Base-by-base conservation (phyloP, 1,140 invertebrate species). In the Lepidurus apus region DNA sequence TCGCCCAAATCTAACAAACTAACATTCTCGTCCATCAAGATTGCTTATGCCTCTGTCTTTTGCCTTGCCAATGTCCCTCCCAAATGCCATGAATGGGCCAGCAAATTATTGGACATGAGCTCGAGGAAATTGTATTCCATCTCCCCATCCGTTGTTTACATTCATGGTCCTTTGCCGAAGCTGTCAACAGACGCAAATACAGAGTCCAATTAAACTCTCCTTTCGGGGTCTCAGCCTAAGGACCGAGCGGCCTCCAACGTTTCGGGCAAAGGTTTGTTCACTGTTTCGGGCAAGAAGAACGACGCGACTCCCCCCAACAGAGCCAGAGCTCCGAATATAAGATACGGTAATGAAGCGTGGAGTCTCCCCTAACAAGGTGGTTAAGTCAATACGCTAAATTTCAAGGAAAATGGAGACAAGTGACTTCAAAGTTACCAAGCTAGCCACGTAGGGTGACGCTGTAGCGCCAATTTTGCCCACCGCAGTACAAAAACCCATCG, bases 361-460 rank as follows among this genome's bases (percentile, higher is more conserved):
- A 9, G 43, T 77, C 44, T 43, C 42, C 44, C 76, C 76, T 65
- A 34, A 65, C 9, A 8, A 26, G 21, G 7, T 1, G 74, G 17
- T 17, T n/a, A 53, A 24, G 21, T 26, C 45, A 76, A 77, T 47
- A n/a, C n/a, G 10, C 21, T 26, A 42, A 17, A 11, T 75, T 75
- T 53, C 7, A 9, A 11, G 13, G 44, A 13, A 77, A 77, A 77
- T 42, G 34, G 42, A 1, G 75, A 34, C 11, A 73, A 74, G 43
- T 3, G 43, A 42, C 43, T 43, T 76, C 13, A 9, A 53, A 47
- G 42, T 76, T 80, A 78, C 79, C 65, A 44, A 34, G 53, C 53
- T 77, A 17, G 79, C 79, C 13, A 80, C 74, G 53, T 73, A 65
- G 17, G 80, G 80, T 34, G 80, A 43, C 13, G 80, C 11, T 4